A percentile compares a stretch with the other conserved stretches of the same genome.
phyloP scores from a whole-genome alignment of 2,113 vertebrate genomes.

The Sapajus apella region DNA sequence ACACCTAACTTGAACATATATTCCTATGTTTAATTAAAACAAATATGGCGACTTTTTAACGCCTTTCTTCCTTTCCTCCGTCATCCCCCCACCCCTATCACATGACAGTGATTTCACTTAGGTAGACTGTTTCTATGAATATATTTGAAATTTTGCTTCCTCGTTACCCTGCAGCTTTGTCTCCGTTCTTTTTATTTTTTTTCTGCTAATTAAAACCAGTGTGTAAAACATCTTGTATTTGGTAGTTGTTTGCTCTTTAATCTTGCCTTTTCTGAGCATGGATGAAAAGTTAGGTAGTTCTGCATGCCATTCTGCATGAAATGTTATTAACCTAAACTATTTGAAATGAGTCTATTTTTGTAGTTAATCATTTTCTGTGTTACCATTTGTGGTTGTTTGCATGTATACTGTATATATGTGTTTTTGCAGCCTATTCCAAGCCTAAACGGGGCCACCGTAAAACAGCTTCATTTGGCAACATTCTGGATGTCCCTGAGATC shows the following conservation, averaged over 20 bases:
- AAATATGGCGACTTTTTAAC: slow-evolving; percentile 53
- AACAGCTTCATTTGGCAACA: slow-evolving; percentile 99
- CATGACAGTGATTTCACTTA: slow-evolving; percentile 34
- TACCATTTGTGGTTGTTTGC: slow-evolving; percentile 91
- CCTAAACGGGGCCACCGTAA: slow-evolving; percentile 99
- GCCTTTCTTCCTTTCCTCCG: not conserved
- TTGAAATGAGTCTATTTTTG: slow-evolving; percentile 82
- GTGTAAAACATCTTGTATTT: slow-evolving; percentile 73
- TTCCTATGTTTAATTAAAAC: slow-evolving; percentile 34
- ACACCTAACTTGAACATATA: slow-evolving; percentile 18
- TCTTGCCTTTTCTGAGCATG: slow-evolving; percentile 86
- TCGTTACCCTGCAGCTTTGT: slow-evolving; percentile 76
- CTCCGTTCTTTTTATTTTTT: slow-evolving; percentile 70
- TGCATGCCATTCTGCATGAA: slow-evolving; percentile 89
- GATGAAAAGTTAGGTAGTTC: slow-evolving; percentile 85
- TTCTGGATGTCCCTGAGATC: slow-evolving; percentile 99
- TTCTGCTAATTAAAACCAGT: slow-evolving; percentile 84
- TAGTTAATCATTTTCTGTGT: slow-evolving; percentile 85
- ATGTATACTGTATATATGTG: slow-evolving; percentile 97
- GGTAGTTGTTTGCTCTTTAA: slow-evolving; percentile 85
- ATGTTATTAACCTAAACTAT: slow-evolving; percentile 84
- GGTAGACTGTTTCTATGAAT: slow-evolving; percentile 27
- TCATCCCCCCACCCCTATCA: not conserved
- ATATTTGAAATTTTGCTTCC: slow-evolving; percentile 45
- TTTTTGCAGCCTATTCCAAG: slow-evolving; percentile 96